These are phyloP conservation scores for Aphidius gifuensis DNA, from an alignment of 1,140 invertebrate genomes.

Conservation along the genomic window DNA sequence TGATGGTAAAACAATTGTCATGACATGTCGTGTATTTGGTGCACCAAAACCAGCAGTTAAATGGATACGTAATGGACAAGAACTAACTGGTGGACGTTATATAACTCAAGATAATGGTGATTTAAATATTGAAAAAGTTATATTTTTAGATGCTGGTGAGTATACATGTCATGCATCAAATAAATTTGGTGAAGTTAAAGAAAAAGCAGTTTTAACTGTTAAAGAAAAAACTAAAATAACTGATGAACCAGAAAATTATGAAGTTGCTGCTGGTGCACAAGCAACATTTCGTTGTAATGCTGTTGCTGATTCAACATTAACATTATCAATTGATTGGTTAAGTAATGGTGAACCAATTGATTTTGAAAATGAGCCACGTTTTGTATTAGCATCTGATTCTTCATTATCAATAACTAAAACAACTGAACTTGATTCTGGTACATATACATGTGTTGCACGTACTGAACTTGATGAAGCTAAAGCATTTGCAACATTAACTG, in stretches of 20 bases:
- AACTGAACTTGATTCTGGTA: slow-evolving; percentile 89
- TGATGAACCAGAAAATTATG: slow-evolving; percentile 83
- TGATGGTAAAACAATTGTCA: slow-evolving; percentile 75
- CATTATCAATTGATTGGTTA: slow-evolving; percentile 83
- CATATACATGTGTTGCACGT: slow-evolving; percentile 92
- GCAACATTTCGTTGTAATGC: slow-evolving; percentile 94
- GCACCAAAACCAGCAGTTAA: slow-evolving; percentile 92
- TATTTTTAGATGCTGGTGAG: slow-evolving; percentile 79
- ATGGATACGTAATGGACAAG: slow-evolving; percentile 81
- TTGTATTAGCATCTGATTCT: slow-evolving; percentile 80
- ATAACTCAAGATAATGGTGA: slow-evolving; percentile 73
- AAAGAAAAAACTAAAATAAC: slow-evolving; percentile 85
- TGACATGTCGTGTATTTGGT: slow-evolving; percentile 92
- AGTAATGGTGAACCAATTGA: slow-evolving; percentile 83
- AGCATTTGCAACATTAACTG: slow-evolving; percentile 83
- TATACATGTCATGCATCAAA: slow-evolving; percentile 93
- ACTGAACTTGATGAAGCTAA: slow-evolving; percentile 83
- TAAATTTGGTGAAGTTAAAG: slow-evolving; percentile 80
- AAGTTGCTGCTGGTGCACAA: slow-evolving; percentile 81
- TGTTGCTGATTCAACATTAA: slow-evolving; percentile 75
- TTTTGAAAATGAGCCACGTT: slow-evolving; percentile 80
- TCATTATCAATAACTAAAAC: slow-evolving; percentile 93
- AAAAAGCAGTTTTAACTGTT: slow-evolving; percentile 73
- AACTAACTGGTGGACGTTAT: slow-evolving; percentile 82
- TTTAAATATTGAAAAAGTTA: slow-evolving; percentile 79